phyloP scores from a whole-genome alignment of 2,888 invertebrate genomes.

The Philhelius pedissequus region DNA sequence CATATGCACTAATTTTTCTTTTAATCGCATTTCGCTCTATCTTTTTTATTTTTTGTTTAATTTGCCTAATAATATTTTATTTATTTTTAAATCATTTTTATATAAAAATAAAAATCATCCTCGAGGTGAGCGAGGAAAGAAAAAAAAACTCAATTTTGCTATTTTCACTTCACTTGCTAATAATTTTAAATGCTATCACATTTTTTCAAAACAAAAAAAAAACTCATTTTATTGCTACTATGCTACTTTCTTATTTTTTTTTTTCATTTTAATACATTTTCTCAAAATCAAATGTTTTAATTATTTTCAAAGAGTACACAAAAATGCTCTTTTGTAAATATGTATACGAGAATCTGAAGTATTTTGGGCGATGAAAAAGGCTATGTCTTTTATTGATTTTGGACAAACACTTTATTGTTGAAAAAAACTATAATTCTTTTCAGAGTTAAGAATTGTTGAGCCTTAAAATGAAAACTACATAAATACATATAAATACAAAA shows the following conservation, averaged over 20 bases:
- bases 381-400: conserved; percentile 21
- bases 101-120: conserved; percentile 33
- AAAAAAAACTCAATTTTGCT: conserved; percentile 56
- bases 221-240: conserved; percentile 55
- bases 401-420: conserved; percentile 16
- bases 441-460: conserved; percentile 33
- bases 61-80: conserved; percentile 50
- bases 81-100: conserved; percentile 40
- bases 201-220: conserved; percentile 12
- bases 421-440: conserved; percentile 38
- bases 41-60: conserved; percentile 28
- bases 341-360: conserved; percentile 42
- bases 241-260: conserved; percentile 48
- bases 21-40: conserved; percentile 62
- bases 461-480: conserved; percentile 42
- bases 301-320: conserved; percentile 23
- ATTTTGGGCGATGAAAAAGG: background rate
- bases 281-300: conserved; percentile 46
- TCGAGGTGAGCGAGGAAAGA: conserved; percentile 66
- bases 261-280: conserved; percentile 50
- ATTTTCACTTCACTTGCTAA: conserved; percentile 60
- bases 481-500: conserved; percentile 19
- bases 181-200: conserved; percentile 47
- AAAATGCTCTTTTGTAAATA: conserved; percentile 57
- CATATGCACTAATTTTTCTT: conserved; percentile 58